A percentile compares a stretch with the other conserved stretches of the same genome.
phyloP scores from a whole-genome alignment of 35 echinoderm and acorn worm genomes.

The Heliocidaris tuberculata region DNA sequence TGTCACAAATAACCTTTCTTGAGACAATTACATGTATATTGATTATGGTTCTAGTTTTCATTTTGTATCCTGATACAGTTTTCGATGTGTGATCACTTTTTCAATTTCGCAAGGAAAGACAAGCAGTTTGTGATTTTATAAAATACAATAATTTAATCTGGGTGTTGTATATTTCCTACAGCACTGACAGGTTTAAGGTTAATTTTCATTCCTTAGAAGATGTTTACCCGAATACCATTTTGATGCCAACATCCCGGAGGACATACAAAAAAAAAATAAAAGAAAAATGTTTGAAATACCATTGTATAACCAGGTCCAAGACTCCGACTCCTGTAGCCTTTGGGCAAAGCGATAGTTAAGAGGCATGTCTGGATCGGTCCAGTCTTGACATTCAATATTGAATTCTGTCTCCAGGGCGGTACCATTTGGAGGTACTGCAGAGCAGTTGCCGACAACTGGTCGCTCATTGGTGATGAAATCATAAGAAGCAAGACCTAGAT shows the following conservation, averaged over 20 bases:
- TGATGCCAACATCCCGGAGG: neutral
- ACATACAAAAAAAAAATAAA: neutral
- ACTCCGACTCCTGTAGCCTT: conserved; percentile 51
- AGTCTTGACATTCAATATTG: conserved; percentile 79
- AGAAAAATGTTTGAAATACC: conserved; percentile 47
- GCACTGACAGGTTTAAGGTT: no score
- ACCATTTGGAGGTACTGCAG: conserved; percentile 67
- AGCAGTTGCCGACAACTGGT: conserved; percentile 76
- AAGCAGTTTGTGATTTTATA: no score
- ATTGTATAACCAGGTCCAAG: conserved; percentile 92
- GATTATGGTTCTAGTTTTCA: no score
- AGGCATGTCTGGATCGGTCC: conserved; percentile 84
- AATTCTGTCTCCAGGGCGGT: conserved; percentile 87
- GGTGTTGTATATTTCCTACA: no score
- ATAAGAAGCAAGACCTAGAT: conserved; percentile 72
- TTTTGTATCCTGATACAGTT: no score
- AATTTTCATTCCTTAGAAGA: neutral
- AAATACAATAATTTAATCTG: no score
- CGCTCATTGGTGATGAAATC: conserved; percentile 86
- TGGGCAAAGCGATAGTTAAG: conserved; percentile 86
- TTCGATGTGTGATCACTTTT: no score
- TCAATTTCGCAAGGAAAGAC: no score
- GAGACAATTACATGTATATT: no score
- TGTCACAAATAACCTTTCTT: no score
- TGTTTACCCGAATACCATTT: neutral